Base-by-base conservation (phyloP, 1,140 invertebrate genomes). In the Drosophila setifemur region DNA sequence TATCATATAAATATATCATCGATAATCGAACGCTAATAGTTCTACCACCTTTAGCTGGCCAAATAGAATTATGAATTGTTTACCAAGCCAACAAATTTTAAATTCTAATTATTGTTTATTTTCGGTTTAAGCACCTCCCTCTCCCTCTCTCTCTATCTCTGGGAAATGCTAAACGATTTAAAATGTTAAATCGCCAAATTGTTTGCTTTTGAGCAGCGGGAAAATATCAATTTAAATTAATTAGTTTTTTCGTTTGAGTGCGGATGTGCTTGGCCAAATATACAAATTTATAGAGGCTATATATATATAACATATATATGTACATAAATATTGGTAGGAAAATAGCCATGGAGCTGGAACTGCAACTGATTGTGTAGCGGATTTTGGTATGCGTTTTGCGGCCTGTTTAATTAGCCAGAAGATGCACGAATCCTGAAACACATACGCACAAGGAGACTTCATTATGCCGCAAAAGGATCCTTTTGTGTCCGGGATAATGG, bases 341-440 rank as follows among this genome's bases (percentile, higher is more conserved):
- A 49, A 14, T 18, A 9, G 18, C 9, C 28, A 9, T 16, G 9
- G 16, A n/a, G n/a, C 2, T 16, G 3, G 2, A 23, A 33, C 7
- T 8, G 5, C 6, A 40, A 28, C n/a, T n/a, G 14, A 33, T 45
- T 2, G 5, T n/a, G n/a, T n/a, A n/a, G n/a, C n/a, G n/a, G n/a
- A n/a, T n/a, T n/a, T n/a, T n/a, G n/a, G n/a, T n/a, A n/a, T n/a
- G n/a, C n/a, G n/a, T n/a, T 63, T 14, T 29, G 29, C 6, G 16
- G 45, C 12, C 8, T 19, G 39, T 11, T 35, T 53, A 67, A 67
- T 67, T 44, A 45, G 23, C n/a, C 28, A 50, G 26, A 49, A 49
- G 23, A 33, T 12, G 54, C 9, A 48, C n/a, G 49, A 37, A 33
- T 40, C 33, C 42, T 8, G 33, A 43, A 61, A 50, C 61, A 26